These are phyloP conservation scores for Pseudomyrmex sp. DNA, from an alignment of 1,140 invertebrate genomes.

Conservation along the genomic window DNA sequence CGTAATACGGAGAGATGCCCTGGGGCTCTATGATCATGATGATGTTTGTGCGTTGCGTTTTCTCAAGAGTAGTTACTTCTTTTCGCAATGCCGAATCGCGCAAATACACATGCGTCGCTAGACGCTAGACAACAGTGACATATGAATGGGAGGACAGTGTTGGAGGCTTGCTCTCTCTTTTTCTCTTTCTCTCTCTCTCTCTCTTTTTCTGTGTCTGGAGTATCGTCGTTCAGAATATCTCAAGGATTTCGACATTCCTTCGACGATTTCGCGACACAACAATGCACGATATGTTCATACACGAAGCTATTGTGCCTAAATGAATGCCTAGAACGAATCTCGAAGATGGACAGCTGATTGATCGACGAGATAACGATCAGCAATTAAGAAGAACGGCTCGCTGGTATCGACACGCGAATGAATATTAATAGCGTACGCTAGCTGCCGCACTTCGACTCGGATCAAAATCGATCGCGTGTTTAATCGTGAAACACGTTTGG, in stretches of 20 bases:
- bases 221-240: constrained; percentile 25
- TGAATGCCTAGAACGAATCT: background rate
- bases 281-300: background rate
- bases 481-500: too few species aligned
- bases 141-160: background rate
- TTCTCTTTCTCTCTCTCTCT: background rate
- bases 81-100: constrained; percentile 56
- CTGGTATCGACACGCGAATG: background rate
- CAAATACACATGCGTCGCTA: constrained; percentile 11
- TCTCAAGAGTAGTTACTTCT: constrained; percentile 28
- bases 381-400: background rate
- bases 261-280: constrained; percentile 18
- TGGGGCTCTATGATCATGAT: constrained; percentile 3
- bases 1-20: constrained; percentile 5
- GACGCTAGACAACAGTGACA: constrained; percentile 6
- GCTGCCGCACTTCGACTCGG: background rate
- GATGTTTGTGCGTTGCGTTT: constrained; percentile 34
- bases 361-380: constrained; percentile 1
- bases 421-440: background rate
- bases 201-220: background rate
- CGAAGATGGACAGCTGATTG: background rate
- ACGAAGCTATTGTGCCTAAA: background rate
- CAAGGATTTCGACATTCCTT: constrained; percentile 25
- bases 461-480: background rate
- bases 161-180: background rate